These are phyloP conservation scores for Seira musarum DNA, from an alignment of 2,888 invertebrate genomes.

Conservation along the genomic window DNA sequence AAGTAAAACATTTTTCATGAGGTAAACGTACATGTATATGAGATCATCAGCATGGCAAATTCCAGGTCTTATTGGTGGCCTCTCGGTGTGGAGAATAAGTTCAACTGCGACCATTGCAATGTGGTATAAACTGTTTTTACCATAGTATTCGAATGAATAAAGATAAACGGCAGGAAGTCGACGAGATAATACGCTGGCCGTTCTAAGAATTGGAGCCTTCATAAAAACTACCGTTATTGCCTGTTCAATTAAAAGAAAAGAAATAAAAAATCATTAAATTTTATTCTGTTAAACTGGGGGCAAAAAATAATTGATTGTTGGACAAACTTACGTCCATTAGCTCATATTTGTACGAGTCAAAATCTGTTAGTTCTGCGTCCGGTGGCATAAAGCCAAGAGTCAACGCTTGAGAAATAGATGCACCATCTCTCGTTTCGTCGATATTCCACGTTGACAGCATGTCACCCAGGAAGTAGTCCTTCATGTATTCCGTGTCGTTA, in stretches of 20 bases:
- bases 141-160: constrained; percentile 64
- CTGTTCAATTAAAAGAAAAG: too few relatives aligned
- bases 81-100: constrained; percentile 51
- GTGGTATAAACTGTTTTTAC: constrained; percentile 49
- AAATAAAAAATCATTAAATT: too few relatives aligned
- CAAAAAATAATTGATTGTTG: not conserved
- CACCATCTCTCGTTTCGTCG: constrained; percentile 54
- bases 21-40: constrained; percentile 54
- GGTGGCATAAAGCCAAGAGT: constrained; percentile 36
- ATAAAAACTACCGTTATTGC: constrained; percentile 52
- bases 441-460: constrained; percentile 44
- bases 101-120: constrained; percentile 38
- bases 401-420: constrained; percentile 47
- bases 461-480: constrained; percentile 46
- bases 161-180: constrained; percentile 57
- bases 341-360: constrained; percentile 36
- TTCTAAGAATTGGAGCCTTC: constrained; percentile 62
- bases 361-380: constrained; percentile 10
- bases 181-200: constrained; percentile 61
- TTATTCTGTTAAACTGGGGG: too few relatives aligned
- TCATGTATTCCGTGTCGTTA: constrained; percentile 44
- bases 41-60: constrained; percentile 64
- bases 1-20: too few relatives aligned
- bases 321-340: constrained; percentile 53
- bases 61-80: constrained; percentile 54